Percentiles rank a stretch among this genome's conserved stretches.
Evolutionary conservation across 2,797 vertebrate genomes (phyloP).

Genomic region (Siniperca scherzeri): DNA sequence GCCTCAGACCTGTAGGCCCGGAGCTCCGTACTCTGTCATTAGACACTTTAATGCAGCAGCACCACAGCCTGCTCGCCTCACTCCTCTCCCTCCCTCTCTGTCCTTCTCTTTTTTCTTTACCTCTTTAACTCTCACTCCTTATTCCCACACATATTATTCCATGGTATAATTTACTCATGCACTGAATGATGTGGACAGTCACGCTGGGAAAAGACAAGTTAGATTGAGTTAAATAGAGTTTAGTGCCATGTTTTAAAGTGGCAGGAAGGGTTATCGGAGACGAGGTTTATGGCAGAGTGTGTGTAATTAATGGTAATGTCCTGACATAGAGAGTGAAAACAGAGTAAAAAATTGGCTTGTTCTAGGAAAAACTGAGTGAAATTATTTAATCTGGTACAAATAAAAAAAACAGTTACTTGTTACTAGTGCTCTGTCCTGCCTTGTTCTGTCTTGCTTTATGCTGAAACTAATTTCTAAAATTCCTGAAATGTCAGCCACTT

Average conservation of each 20-base stretch:
- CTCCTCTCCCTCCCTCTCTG: constrained; percentile 35
- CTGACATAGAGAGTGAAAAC: background rate
- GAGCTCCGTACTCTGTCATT: constrained; percentile 82
- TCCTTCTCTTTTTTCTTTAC: constrained; percentile 39
- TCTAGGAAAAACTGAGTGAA: background rate
- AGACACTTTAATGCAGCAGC: constrained; percentile 77
- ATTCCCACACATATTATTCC: constrained; percentile 66
- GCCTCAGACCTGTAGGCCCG: constrained; percentile 79
- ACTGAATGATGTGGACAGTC: constrained; percentile 52
- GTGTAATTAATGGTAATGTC: background rate
- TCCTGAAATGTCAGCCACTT: background rate
- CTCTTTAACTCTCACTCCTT: constrained; percentile 71
- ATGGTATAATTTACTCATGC: constrained; percentile 55
- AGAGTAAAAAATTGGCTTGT: background rate
- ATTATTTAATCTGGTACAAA: background rate
- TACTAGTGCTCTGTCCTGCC: background rate
- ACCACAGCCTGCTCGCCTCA: constrained; percentile 64
- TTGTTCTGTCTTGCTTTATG: background rate
- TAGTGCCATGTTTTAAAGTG: constrained; percentile 24
- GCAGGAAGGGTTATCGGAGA: constrained; percentile 5
- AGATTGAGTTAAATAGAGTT: constrained; percentile 28
- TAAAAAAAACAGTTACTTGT: background rate
- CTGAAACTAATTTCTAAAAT: constrained; percentile 20
- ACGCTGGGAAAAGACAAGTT: constrained; percentile 39
- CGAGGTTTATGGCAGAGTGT: constrained; percentile 6